Percentiles rank a stretch among this genome's conserved stretches.
Conservation (phyloP, 2,797 vertebrate genomes). For the Valencia hispanica region DNA sequence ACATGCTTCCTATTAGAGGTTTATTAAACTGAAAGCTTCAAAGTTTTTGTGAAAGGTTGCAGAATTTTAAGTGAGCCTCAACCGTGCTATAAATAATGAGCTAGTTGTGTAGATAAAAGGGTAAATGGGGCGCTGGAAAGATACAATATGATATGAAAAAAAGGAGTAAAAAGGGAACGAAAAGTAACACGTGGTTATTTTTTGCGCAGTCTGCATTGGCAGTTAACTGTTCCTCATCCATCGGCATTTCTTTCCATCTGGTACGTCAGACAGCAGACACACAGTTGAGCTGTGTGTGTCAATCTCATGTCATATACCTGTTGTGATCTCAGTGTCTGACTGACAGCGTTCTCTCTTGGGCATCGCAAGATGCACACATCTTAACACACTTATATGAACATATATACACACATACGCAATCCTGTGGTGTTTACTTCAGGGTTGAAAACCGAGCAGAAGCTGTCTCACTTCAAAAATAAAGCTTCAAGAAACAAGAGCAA, state of each 20-base stretch:
- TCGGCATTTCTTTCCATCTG: constrained; percentile 31
- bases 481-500: constrained; percentile 3
- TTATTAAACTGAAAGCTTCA: constrained; percentile 55
- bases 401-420: constrained; percentile 5
- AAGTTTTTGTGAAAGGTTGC: constrained; percentile 58
- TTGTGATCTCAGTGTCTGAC: constrained; percentile 66
- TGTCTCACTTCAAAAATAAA: constrained; percentile 17
- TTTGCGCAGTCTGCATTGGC: not conserved
- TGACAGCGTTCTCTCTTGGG: constrained; percentile 60
- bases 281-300: constrained; percentile 58
- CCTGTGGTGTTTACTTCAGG: constrained; percentile 19
- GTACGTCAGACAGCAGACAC: constrained; percentile 46
- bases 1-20: constrained; percentile 46
- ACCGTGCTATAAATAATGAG: constrained; percentile 53
- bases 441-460: constrained; percentile 20
- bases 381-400: constrained; percentile 5
- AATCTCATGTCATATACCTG: constrained; percentile 56
- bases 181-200: not conserved
- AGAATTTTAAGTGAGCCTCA: constrained; percentile 60
- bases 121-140: not conserved
- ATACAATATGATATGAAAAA: not conserved
- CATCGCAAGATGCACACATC: constrained; percentile 26
- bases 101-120: constrained; percentile 16
- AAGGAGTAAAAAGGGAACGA: not conserved
- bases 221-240: constrained; percentile 15